Conservation (phyloP, 2,797 vertebrate species). For the Muraenolepis orangiensis region DNA sequence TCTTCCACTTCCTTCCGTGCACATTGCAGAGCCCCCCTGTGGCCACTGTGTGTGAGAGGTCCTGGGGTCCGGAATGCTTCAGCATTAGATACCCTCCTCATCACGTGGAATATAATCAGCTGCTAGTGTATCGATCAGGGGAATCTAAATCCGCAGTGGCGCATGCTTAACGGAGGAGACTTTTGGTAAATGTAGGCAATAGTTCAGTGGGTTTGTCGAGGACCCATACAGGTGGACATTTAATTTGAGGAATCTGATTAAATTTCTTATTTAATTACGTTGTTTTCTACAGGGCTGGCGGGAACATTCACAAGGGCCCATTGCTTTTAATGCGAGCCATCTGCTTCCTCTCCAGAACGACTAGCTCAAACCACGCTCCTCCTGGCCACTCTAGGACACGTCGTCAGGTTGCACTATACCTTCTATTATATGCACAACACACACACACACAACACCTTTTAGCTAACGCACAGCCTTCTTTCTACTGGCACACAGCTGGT, state of each 20-base stretch:
- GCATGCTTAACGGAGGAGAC: constrained; percentile 48
- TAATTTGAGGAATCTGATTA: constrained; percentile 85
- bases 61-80: constrained; percentile 76
- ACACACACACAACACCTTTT: neutral
- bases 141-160: constrained; percentile 62
- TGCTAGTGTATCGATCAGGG: constrained; percentile 64
- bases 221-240: constrained; percentile 81
- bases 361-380: constrained; percentile 62
- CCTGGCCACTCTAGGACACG: constrained; percentile 55
- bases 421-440: too few species aligned
- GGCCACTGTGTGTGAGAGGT: too few species aligned
- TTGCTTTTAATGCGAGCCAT: constrained; percentile 79
- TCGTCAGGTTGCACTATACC: constrained; percentile 41
- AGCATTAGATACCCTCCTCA: constrained; percentile 55
- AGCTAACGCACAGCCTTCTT: neutral
- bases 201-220: constrained; percentile 72
- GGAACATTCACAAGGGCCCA: constrained; percentile 78
- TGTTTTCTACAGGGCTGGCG: constrained; percentile 78
- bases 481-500: neutral
- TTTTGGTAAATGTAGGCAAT: constrained; percentile 65
- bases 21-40: too few species aligned
- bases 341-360: constrained; percentile 76
- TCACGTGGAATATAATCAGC: constrained; percentile 2
- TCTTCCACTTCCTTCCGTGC: too few species aligned
- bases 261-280: constrained; percentile 83